phyloP scores from a whole-genome alignment of 37 sponge, comb jelly and placozoan genomes.

The Bolinopsis microptera region DNA sequence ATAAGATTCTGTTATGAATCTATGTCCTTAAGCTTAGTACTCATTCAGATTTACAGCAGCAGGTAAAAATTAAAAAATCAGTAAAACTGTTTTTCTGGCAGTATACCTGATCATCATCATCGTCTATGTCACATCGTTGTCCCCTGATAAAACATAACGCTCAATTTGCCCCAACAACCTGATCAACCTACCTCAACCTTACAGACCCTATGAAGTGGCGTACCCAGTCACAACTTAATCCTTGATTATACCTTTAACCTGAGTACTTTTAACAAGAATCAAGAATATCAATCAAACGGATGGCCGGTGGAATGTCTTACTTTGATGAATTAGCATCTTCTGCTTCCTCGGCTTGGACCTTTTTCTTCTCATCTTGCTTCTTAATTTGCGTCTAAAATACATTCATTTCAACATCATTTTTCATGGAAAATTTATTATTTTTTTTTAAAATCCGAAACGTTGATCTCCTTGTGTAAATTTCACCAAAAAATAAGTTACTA shows the following conservation, averaged over 20 bases:
- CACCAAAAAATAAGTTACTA: no score
- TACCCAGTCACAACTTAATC: no score
- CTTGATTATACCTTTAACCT: no score
- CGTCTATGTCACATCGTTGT: conserved; percentile 85
- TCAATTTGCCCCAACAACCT: conserved; percentile 7
- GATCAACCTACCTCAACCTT: conserved; percentile 37
- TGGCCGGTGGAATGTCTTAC: no score
- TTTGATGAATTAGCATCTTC: not conserved
- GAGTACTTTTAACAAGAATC: no score
- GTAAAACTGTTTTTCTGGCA: no score
- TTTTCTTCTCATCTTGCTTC: conserved; percentile 61
- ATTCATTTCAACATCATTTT: not conserved
- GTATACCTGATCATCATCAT: conserved; percentile 92
- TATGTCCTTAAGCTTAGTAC: not conserved
- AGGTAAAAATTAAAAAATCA: no score
- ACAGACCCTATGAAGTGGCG: not conserved
- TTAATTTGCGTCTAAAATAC: not conserved
- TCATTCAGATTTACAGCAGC: no score
- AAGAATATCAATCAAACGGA: no score
- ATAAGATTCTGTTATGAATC: not conserved
- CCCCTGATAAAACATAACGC: conserved; percentile 68
- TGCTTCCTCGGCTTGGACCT: not conserved
- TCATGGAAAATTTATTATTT: no score
- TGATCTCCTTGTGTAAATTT: no score
- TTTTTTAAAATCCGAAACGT: no score